Conservation (phyloP, 2,888 invertebrate species). For the Andrena trimmerana region DNA sequence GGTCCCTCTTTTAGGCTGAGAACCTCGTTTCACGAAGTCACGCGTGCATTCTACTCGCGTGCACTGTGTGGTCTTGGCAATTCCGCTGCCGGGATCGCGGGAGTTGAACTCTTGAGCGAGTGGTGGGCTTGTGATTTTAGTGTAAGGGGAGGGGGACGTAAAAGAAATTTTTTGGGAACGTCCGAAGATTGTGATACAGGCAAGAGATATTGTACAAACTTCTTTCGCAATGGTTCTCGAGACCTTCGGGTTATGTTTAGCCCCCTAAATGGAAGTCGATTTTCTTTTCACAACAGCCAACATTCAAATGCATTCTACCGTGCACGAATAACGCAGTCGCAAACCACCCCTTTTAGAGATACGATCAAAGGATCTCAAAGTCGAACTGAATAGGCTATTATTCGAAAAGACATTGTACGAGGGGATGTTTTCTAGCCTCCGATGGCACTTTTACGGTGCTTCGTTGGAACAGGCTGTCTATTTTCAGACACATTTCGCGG, state of each 20-base stretch:
- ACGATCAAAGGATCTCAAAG: conserved; percentile 33
- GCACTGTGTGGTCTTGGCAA: not conserved
- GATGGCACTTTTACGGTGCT: conserved; percentile 11
- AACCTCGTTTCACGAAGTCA: not conserved
- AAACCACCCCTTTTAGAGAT: conserved; percentile 48
- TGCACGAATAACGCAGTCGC: conserved; percentile 38
- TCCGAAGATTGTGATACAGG: not conserved
- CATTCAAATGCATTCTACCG: conserved; percentile 27
- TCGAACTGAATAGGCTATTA: conserved; percentile 30
- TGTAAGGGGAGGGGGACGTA: not conserved
- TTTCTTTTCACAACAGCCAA: conserved; percentile 31
- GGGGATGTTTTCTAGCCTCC: conserved; percentile 32
- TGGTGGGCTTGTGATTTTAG: no score
- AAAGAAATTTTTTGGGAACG: not conserved
- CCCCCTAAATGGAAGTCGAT: conserved; percentile 28
- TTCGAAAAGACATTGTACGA: conserved; percentile 24
- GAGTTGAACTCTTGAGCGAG: not conserved
- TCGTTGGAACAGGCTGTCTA: not conserved
- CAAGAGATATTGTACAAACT: not conserved
- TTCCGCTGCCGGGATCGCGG: not conserved
- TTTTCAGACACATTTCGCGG: not conserved
- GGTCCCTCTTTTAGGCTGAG: not conserved
- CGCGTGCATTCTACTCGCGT: not conserved
- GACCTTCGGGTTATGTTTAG: conserved; percentile 2
- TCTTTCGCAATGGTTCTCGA: not conserved